phyloP scores from a whole-genome alignment of 1,140 invertebrate species.

The Eulimnadia texana region DNA sequence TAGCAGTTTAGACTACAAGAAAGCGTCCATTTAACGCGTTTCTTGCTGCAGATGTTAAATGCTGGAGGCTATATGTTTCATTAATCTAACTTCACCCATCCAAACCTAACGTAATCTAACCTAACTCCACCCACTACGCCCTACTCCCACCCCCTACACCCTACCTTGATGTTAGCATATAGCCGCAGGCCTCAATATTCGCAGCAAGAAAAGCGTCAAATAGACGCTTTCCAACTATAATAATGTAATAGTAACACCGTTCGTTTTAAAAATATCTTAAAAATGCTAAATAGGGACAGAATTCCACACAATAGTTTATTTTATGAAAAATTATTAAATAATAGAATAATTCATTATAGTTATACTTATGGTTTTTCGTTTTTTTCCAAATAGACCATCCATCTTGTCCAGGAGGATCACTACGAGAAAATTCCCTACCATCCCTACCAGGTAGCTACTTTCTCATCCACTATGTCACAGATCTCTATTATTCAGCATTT shows the following conservation, averaged over 20 bases:
- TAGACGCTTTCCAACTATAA: no score
- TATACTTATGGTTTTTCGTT: slow-evolving; percentile 20
- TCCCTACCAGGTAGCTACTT: slow-evolving; percentile 28
- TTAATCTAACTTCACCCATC: no score
- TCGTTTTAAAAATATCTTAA: background rate
- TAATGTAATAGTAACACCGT: background rate
- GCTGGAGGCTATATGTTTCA: no score
- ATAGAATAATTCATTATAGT: background rate
- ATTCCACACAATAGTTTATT: background rate
- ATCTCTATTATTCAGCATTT: background rate
- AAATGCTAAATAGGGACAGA: background rate
- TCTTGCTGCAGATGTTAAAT: no score
- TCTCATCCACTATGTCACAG: no score
- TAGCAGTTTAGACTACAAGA: background rate
- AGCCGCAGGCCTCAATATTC: no score
- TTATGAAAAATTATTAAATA: background rate
- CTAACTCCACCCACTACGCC: no score
- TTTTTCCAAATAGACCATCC: slow-evolving; percentile 29
- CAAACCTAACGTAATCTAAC: no score
- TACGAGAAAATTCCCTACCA: slow-evolving; percentile 36
- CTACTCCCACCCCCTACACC: no score
- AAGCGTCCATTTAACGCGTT: no score
- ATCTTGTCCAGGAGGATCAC: slow-evolving; percentile 34
- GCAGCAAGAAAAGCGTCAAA: no score
- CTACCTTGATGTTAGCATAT: no score